Conservation (phyloP, 2,888 invertebrate species). For the Chrysolina americana region DNA sequence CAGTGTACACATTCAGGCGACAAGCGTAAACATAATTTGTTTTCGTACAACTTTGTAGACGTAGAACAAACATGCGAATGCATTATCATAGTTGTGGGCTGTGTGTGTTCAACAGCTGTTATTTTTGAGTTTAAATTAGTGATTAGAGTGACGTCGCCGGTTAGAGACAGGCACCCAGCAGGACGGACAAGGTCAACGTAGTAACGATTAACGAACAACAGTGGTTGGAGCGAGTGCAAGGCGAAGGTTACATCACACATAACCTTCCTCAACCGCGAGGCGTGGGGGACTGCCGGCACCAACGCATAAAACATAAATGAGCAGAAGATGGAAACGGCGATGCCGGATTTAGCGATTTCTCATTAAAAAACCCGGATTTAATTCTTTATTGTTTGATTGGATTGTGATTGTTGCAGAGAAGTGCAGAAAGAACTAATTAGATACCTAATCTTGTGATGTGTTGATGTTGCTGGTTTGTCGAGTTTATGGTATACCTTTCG, state of each 20-base stretch:
- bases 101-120: conserved; percentile 33
- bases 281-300: conserved; percentile 35
- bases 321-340: conserved; percentile 12
- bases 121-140: conserved; percentile 31
- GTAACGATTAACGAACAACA: conserved; percentile 51
- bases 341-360: conserved; percentile 14
- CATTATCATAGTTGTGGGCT: conserved; percentile 32
- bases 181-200: conserved; percentile 49
- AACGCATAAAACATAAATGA: conserved; percentile 29
- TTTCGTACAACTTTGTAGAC: conserved; percentile 22
- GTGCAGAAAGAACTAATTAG: too few relatives aligned
- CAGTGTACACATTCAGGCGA: conserved; percentile 11
- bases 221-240: conserved; percentile 56
- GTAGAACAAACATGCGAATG: conserved; percentile 28
- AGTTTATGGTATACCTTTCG: too few relatives aligned
- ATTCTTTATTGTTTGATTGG: background rate
- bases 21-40: conserved; percentile 20
- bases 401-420: too few relatives aligned
- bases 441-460: too few relatives aligned
- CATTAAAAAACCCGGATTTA: background rate
- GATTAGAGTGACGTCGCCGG: conserved; percentile 43
- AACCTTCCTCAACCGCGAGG: conserved; percentile 61
- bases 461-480: too few relatives aligned
- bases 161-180: conserved; percentile 44
- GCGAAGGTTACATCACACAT: conserved; percentile 62